A percentile compares a stretch with the other conserved stretches of the same genome.
phyloP scores from a whole-genome alignment of 2,113 vertebrate genomes.

The Tragelaphus strepsiceros region DNA sequence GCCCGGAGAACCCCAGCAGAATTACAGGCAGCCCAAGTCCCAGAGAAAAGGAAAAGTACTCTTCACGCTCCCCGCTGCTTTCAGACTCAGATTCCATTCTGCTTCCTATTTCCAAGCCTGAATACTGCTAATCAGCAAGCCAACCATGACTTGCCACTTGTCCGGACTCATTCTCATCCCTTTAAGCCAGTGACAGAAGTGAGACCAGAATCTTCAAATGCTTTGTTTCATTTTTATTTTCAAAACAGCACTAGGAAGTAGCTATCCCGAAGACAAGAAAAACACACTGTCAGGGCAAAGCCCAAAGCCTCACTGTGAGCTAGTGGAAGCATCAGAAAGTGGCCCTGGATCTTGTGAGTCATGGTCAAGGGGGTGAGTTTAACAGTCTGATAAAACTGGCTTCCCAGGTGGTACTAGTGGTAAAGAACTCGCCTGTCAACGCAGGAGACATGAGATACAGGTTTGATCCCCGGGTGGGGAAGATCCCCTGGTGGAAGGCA shows the following conservation, averaged over 20 bases:
- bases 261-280: background rate
- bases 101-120: background rate
- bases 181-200: too few species aligned
- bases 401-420: background rate
- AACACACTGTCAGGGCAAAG: background rate
- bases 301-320: background rate
- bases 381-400: background rate
- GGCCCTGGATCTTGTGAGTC: background rate
- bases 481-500: background rate
- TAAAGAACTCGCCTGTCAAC: background rate
- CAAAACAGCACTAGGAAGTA: background rate
- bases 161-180: background rate
- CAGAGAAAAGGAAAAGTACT: background rate
- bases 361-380: background rate
- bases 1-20: background rate
- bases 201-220: background rate
- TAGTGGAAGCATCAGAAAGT: rapidly evolving
- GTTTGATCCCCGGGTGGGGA: background rate
- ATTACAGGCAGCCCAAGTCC: background rate
- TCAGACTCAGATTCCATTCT: too few species aligned
- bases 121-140: background rate
- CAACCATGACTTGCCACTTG: background rate
- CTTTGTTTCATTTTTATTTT: background rate
- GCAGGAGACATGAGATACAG: background rate
- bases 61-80: rapidly evolving